phyloP scores from a whole-genome alignment of 1,140 invertebrate species.

The Drosophila busckii region DNA sequence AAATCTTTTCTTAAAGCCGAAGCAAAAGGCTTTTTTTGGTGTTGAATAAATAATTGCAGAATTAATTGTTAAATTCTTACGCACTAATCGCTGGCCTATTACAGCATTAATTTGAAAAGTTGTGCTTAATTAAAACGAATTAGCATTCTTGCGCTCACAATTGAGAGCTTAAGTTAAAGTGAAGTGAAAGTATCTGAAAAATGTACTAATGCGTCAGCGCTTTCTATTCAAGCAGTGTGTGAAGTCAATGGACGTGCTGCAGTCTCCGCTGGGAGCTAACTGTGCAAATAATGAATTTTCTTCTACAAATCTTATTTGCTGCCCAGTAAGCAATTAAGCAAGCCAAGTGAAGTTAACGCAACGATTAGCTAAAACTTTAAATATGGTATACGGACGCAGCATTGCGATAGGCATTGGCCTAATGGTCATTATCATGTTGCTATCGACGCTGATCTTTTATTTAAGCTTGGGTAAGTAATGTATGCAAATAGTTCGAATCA shows the following conservation, averaged over 20 bases:
- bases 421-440: constrained; percentile 49
- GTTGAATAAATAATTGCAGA: too few relatives aligned
- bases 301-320: too few relatives aligned
- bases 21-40: too few relatives aligned
- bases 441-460: constrained; percentile 62
- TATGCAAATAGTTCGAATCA: constrained; percentile 15
- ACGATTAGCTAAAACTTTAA: constrained; percentile 20
- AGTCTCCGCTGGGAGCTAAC: constrained; percentile 15
- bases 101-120: too few relatives aligned
- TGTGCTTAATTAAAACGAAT: too few relatives aligned
- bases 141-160: too few relatives aligned
- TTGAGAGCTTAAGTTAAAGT: too few relatives aligned
- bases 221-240: constrained; percentile 14
- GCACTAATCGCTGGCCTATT: too few relatives aligned
- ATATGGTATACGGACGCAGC: constrained; percentile 72
- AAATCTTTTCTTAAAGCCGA: too few relatives aligned
- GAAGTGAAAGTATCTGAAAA: constrained; percentile 18
- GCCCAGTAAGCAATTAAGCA: constrained; percentile 63
- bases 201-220: constrained; percentile 36
- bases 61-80: too few relatives aligned
- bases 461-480: constrained; percentile 63
- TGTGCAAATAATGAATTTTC: constrained; percentile 49
- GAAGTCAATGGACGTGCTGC: constrained; percentile 31
- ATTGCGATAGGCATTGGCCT: constrained; percentile 64
- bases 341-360: constrained; percentile 20